Evolutionary conservation across 2,113 vertebrate species (phyloP).

Genomic region (Xenus cinereus): DNA sequence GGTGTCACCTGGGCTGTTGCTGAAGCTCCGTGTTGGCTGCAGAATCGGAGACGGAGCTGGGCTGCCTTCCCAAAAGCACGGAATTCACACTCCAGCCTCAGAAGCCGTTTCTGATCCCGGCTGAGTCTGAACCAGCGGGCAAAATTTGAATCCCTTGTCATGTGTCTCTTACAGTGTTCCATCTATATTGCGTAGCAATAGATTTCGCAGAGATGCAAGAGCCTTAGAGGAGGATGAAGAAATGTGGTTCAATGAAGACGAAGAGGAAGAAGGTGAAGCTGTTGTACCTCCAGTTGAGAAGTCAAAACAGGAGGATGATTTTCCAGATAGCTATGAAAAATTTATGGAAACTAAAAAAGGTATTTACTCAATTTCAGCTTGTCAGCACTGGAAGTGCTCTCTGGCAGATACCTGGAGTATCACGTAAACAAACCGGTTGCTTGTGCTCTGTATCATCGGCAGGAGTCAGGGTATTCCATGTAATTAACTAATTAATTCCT

Average conservation of each 20-base stretch:
- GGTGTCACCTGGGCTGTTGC: too few species aligned
- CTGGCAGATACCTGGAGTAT: fast-evolving
- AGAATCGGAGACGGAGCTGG: not conserved
- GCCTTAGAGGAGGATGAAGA: slow-evolving; percentile 94
- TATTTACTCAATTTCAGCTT: slow-evolving; percentile 23
- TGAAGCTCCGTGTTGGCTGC: not conserved
- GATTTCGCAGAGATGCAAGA: slow-evolving; percentile 92
- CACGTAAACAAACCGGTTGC: not conserved
- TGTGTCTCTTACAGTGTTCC: slow-evolving; percentile 78
- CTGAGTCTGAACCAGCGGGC: not conserved
- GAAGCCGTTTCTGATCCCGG: not conserved
- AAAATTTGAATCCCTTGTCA: not conserved
- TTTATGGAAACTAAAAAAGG: slow-evolving; percentile 99
- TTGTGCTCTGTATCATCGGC: not conserved
- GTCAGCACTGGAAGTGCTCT: not conserved
- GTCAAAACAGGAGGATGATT: slow-evolving; percentile 90
- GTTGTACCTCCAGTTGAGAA: slow-evolving; percentile 85
- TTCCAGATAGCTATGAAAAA: slow-evolving; percentile 93
- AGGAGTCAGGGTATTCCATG: not conserved
- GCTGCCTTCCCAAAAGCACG: not conserved
- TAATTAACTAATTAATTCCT: not conserved
- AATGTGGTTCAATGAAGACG: slow-evolving; percentile 96
- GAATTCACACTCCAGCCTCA: not conserved
- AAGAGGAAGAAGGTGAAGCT: slow-evolving; percentile 88
- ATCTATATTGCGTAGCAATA: slow-evolving; percentile 79